Evolutionary conservation across 1,140 invertebrate species (phyloP).

Genomic region (Conus betulinus): DNA sequence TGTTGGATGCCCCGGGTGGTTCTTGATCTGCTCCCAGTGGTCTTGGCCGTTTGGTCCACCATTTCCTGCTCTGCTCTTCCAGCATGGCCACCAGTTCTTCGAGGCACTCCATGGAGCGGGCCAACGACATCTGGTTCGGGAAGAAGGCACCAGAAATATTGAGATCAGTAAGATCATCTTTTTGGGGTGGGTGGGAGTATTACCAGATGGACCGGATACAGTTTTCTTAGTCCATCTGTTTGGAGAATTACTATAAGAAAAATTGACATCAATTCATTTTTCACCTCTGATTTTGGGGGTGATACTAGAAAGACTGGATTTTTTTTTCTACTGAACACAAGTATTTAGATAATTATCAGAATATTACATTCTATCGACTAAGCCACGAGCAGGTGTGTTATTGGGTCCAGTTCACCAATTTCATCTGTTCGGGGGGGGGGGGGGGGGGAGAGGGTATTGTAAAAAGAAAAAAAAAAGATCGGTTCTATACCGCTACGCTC

Average conservation of each 20-base stretch:
- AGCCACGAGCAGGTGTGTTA: no score
- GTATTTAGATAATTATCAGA: no score
- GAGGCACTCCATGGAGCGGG: neutral
- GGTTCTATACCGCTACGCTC: no score
- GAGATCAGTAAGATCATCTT: no score
- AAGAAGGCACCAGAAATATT: neutral
- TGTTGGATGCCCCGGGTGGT: neutral
- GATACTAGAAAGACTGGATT: no score
- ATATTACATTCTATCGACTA: no score
- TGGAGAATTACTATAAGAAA: no score
- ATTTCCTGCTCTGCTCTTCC: neutral
- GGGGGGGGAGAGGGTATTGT: neutral
- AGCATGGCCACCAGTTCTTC: neutral
- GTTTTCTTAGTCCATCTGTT: no score
- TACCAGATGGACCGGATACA: neutral
- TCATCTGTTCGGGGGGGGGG: neutral
- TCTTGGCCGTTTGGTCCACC: neutral
- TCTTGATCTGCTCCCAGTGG: slow-evolving; percentile 18
- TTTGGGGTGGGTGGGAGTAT: neutral
- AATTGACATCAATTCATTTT: no score
- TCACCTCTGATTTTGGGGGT: no score
- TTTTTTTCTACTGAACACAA: no score
- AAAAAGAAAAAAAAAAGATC: neutral
- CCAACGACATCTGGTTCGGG: neutral
- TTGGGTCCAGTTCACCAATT: neutral